Conservation (phyloP, 92 coral and sea anemone genomes). For the Plumapathes pennacea region DNA sequence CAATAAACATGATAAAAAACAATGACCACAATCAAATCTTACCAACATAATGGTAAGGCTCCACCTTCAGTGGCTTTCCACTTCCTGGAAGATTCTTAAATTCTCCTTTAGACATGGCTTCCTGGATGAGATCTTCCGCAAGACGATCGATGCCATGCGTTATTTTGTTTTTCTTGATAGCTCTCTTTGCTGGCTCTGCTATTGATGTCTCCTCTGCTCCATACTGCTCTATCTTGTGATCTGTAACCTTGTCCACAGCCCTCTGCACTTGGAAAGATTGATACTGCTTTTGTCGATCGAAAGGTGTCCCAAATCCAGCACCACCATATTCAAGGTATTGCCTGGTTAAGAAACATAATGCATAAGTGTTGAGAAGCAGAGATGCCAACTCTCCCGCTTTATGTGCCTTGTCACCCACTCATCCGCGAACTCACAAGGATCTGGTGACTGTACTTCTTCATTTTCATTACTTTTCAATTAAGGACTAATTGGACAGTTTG, state of each 20-base stretch:
- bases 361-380: not conserved
- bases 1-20: no score
- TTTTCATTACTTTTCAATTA: no score
- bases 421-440: no score
- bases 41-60: slow-evolving; percentile 67
- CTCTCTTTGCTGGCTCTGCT: slow-evolving; percentile 77
- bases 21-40: slow-evolving; percentile 12
- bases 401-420: not conserved
- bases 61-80: slow-evolving; percentile 71
- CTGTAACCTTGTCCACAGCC: slow-evolving; percentile 73
- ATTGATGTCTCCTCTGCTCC: slow-evolving; percentile 86
- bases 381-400: not conserved
- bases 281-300: slow-evolving; percentile 66
- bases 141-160: slow-evolving; percentile 81
- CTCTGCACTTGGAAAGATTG: slow-evolving; percentile 67
- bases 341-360: slow-evolving; percentile 23
- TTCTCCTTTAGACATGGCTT: slow-evolving; percentile 87
- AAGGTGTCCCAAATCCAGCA: slow-evolving; percentile 74
- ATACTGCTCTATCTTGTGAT: slow-evolving; percentile 57
- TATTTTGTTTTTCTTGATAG: slow-evolving; percentile 59
- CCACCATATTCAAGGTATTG: slow-evolving; percentile 79
- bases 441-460: no score
- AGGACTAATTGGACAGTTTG: no score
- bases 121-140: slow-evolving; percentile 84
- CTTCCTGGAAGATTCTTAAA: slow-evolving; percentile 74